Conservation (phyloP, 2,113 vertebrate species). For the Galbula dea region DNA sequence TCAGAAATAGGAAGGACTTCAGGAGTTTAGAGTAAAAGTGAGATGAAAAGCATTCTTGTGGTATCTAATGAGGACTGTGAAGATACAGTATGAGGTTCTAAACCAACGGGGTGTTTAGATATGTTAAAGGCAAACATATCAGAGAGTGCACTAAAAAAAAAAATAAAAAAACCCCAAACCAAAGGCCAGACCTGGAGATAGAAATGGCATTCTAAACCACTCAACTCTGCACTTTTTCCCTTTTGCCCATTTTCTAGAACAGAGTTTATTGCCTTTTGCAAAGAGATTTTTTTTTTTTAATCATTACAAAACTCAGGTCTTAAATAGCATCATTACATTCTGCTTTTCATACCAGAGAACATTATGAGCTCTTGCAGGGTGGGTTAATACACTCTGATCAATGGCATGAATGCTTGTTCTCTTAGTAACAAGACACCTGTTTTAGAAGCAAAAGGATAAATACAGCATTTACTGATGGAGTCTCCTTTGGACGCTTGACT, state of each 20-base stretch:
- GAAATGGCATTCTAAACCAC: not conserved
- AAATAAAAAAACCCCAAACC: not conserved
- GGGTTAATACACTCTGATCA: not conserved
- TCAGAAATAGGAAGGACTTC: not conserved
- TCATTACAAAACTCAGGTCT: not conserved
- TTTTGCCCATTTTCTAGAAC: not conserved
- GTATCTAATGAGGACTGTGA: conserved; percentile 14
- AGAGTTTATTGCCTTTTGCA: not conserved
- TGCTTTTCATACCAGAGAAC: not conserved
- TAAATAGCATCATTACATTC: not conserved
- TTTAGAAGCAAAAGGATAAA: conserved; percentile 58
- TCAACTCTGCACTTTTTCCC: not conserved
- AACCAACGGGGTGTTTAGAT: not conserved
- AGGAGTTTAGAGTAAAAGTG: not conserved
- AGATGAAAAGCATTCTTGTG: conserved; percentile 58
- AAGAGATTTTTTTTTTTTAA: not conserved
- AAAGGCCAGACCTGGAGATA: not conserved
- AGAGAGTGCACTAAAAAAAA: not conserved
- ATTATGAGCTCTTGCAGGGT: not conserved
- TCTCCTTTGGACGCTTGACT: conserved; percentile 52
- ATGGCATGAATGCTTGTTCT: not conserved
- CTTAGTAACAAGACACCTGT: conserved; percentile 62
- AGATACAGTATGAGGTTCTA: conserved; percentile 8
- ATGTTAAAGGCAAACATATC: conserved; percentile 6
- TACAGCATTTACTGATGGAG: conserved; percentile 14